A percentile compares a stretch with the other conserved stretches of the same genome.
These are phyloP conservation scores for Lethenteron reissneri DNA, from an alignment of 2,113 vertebrate species.

Conservation along the genomic window DNA sequence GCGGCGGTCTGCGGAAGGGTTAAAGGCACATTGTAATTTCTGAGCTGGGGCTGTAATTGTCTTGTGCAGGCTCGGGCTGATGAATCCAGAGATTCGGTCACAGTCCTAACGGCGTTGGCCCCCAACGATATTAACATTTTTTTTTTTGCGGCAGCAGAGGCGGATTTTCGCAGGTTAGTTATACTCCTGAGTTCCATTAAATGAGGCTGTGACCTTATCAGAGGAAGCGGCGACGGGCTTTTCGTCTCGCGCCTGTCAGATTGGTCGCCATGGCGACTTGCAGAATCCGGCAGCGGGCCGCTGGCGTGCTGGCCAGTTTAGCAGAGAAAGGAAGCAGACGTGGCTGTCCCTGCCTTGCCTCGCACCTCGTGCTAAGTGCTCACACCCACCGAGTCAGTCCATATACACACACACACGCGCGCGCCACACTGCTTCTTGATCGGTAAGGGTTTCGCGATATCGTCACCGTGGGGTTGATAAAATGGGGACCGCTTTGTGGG, in stretches of 20 bases:
- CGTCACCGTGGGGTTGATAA: too few species aligned
- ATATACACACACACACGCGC: too few species aligned
- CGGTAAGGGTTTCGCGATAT: too few species aligned
- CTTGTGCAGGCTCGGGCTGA: background rate
- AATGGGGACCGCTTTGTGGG: too few species aligned
- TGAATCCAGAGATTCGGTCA: constrained; percentile 3
- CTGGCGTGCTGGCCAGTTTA: too few species aligned
- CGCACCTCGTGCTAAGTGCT: too few species aligned
- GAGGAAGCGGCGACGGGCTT: constrained; percentile 5
- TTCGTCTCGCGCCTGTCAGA: constrained; percentile 6
- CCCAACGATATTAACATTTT: constrained; percentile 2
- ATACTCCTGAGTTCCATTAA: constrained; percentile 5
- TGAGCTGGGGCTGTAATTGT: background rate
- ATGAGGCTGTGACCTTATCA: constrained; percentile 6
- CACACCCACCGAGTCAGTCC: too few species aligned
- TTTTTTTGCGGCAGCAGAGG: constrained; percentile 1
- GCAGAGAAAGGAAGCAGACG: too few species aligned
- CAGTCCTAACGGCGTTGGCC: constrained; percentile 4
- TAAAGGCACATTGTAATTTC: background rate
- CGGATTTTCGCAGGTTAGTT: constrained; percentile 6
- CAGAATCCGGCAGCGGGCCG: background rate
- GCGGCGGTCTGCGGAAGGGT: too few species aligned
- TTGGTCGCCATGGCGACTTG: constrained; percentile 1
- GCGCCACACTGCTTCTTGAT: too few species aligned
- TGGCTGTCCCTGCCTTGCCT: too few species aligned